Evolutionary conservation across 2,113 vertebrate species (phyloP).

Genomic region (Apaloderma vittatum): DNA sequence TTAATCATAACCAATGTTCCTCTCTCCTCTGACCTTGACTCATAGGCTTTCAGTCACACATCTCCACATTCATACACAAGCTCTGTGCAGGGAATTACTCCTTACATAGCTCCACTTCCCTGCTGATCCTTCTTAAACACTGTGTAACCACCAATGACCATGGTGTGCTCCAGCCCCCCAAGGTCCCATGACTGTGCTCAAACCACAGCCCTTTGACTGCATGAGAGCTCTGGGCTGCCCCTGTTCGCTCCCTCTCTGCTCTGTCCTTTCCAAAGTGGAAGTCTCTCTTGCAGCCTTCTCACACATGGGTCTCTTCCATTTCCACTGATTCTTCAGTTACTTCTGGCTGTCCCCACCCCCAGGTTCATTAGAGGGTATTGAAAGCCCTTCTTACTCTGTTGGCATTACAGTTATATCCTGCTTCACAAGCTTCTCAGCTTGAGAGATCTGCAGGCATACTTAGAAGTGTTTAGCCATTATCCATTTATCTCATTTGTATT

Average conservation of each 20-base stretch:
- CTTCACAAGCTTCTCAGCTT: neutral
- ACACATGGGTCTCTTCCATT: neutral
- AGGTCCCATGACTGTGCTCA: neutral
- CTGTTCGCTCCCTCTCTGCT: neutral
- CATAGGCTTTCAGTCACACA: neutral
- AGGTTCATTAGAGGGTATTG: neutral
- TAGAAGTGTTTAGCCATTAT: neutral
- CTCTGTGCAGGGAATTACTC: neutral
- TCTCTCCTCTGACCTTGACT: neutral
- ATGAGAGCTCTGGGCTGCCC: neutral
- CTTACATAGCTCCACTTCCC: neutral
- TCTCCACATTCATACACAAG: neutral
- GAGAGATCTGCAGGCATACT: neutral
- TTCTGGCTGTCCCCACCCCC: neutral
- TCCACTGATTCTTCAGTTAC: neutral
- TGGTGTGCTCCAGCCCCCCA: neutral
- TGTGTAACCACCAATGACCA: neutral
- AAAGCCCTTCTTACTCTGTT: neutral
- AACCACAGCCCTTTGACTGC: neutral
- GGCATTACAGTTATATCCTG: neutral
- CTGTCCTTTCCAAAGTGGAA: neutral
- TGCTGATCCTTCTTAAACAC: neutral
- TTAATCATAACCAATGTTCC: neutral
- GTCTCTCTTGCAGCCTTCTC: neutral
- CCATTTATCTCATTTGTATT: slow-evolving; percentile 32